These are phyloP conservation scores for Lamproptera curius DNA, from an alignment of 2,888 invertebrate species.

Conservation along the genomic window DNA sequence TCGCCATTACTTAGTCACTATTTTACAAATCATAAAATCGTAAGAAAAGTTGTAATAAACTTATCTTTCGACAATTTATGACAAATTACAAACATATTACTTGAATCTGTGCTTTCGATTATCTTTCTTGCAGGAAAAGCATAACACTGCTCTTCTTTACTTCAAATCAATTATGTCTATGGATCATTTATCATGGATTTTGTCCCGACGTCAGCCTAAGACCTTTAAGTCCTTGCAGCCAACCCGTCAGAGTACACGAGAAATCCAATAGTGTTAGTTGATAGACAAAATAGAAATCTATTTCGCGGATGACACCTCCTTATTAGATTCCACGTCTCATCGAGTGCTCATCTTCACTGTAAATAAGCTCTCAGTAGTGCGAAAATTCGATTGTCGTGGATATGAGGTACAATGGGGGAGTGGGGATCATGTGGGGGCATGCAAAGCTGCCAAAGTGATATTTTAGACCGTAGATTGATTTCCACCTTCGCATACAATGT, in stretches of 20 bases:
- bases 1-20: too few species aligned
- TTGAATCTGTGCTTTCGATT: too few species aligned
- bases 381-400: constrained; percentile 40
- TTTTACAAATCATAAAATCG: too few species aligned
- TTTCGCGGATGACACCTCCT: constrained; percentile 35
- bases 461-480: neutral
- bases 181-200: too few species aligned
- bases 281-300: constrained; percentile 35
- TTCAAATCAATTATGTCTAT: too few species aligned
- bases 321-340: constrained; percentile 44
- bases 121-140: too few species aligned
- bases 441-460: neutral
- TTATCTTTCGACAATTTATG: too few species aligned
- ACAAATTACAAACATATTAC: too few species aligned
- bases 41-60: too few species aligned
- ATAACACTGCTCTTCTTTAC: too few species aligned
- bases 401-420: constrained; percentile 5
- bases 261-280: constrained; percentile 8
- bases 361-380: constrained; percentile 39
- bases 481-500: neutral
- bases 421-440: neutral
- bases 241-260: neutral
- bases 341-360: constrained; percentile 42
- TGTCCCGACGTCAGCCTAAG: too few species aligned
- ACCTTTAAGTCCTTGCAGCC: too few species aligned